These are phyloP conservation scores for Uloborus plumipes DNA, from an alignment of 2,888 invertebrate genomes.

Conservation along the genomic window DNA sequence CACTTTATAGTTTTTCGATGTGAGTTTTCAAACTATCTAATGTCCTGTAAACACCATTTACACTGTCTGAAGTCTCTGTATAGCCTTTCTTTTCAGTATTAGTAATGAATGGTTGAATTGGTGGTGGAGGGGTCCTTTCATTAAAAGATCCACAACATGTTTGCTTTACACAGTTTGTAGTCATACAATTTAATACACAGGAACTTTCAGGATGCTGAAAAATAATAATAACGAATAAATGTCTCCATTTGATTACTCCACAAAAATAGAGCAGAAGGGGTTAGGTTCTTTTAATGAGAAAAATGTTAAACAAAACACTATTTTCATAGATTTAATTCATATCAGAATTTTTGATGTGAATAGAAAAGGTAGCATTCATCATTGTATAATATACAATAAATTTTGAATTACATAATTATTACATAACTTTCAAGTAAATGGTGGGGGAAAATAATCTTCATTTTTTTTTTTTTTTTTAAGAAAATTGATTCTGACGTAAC, in stretches of 20 bases:
- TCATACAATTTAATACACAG: conserved; percentile 88
- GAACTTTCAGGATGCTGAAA: conserved; percentile 71
- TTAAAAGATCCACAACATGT: conserved; percentile 84
- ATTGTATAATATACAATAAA: neutral
- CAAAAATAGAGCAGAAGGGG: conserved; percentile 67
- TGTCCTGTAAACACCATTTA: conserved; percentile 39
- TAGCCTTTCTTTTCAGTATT: conserved; percentile 3
- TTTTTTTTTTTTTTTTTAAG: neutral
- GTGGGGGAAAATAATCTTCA: too few species aligned
- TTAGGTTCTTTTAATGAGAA: conserved; percentile 67
- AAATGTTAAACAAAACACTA: too few species aligned
- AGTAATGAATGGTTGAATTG: conserved; percentile 4
- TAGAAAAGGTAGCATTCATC: conserved; percentile 1
- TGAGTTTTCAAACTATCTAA: conserved; percentile 25
- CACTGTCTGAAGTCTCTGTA: conserved; percentile 11
- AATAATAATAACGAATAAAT: neutral
- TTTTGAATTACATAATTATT: neutral
- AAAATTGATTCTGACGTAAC: neutral
- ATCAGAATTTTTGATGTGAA: neutral
- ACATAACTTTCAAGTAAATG: neutral
- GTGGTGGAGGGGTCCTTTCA: conserved; percentile 5
- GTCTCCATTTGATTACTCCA: conserved; percentile 65
- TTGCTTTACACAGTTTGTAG: conserved; percentile 83
- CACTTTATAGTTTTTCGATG: neutral
- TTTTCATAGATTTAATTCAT: too few species aligned